Conservation (phyloP, 2,797 vertebrate species). For the Argya squamiceps region DNA sequence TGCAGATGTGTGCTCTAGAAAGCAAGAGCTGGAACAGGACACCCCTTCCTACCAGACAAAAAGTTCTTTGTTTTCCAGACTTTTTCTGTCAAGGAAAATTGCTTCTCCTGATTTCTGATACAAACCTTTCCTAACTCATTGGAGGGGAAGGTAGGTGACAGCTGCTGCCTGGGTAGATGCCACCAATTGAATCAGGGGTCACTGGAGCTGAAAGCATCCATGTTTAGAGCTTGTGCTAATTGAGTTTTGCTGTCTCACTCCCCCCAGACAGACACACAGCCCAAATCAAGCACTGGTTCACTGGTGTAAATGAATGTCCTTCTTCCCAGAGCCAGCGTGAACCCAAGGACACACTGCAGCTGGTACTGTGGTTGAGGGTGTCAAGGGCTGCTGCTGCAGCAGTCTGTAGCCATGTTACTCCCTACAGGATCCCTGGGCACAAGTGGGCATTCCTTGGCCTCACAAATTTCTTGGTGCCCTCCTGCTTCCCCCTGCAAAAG, state of each 20-base stretch:
- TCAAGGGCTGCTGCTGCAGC: not conserved
- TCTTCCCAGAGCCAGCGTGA: not conserved
- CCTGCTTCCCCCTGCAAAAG: not conserved
- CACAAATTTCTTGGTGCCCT: not conserved
- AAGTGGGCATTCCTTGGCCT: not conserved
- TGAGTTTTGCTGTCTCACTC: not conserved
- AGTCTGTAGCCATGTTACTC: not conserved
- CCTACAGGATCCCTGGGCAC: not conserved
- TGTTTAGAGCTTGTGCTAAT: not conserved
- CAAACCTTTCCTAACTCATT: not conserved
- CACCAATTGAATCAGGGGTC: not conserved
- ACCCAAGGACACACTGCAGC: not conserved
- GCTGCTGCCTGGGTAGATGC: not conserved
- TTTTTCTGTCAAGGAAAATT: not conserved
- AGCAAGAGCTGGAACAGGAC: not conserved
- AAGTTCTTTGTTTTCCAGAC: constrained; percentile 1
- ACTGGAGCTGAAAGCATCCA: not conserved
- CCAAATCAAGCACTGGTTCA: not conserved
- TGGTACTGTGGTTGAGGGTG: not conserved
- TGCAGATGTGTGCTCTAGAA: not conserved
- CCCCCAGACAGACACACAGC: not conserved
- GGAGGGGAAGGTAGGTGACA: not conserved
- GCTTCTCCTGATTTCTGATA: not conserved
- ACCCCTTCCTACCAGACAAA: not conserved
- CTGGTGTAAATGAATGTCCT: not conserved